Percentiles rank a stretch among this genome's conserved stretches.
Conservation (phyloP, 2,113 vertebrate species). For the Corvus moneduloides region DNA sequence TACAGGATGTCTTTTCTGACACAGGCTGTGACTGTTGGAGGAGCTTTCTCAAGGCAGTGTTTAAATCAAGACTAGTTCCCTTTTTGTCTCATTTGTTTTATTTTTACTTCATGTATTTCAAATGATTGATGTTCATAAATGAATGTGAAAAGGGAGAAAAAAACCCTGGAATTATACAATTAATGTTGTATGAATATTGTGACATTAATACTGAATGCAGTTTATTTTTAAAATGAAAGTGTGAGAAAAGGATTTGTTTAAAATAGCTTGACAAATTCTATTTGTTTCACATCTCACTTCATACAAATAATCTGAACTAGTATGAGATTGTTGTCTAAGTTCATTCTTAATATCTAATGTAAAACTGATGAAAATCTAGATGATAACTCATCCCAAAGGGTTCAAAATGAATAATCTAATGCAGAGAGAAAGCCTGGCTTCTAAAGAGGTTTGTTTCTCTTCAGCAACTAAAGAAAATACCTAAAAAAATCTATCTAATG, state of each 20-base stretch:
- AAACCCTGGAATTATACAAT: neutral
- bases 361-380: neutral
- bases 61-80: neutral
- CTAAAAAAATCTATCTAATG: neutral
- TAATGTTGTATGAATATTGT: neutral
- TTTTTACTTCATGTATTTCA: neutral
- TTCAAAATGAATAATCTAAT: neutral
- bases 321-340: neutral
- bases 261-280: neutral
- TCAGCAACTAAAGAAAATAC: neutral
- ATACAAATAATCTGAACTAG: neutral
- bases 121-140: neutral
- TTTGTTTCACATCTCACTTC: neutral
- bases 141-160: neutral
- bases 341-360: neutral
- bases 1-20: conserved; percentile 1
- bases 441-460: neutral
- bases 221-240: neutral
- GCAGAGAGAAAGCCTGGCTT: neutral
- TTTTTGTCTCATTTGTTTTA: neutral
- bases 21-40: neutral
- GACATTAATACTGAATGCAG: neutral
- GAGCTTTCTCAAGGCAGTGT: neutral
- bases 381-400: neutral
- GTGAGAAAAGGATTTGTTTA: neutral